These are phyloP conservation scores for Brachionus asplanchnoidis DNA, from an alignment of 1,140 invertebrate genomes.

Conservation along the genomic window DNA sequence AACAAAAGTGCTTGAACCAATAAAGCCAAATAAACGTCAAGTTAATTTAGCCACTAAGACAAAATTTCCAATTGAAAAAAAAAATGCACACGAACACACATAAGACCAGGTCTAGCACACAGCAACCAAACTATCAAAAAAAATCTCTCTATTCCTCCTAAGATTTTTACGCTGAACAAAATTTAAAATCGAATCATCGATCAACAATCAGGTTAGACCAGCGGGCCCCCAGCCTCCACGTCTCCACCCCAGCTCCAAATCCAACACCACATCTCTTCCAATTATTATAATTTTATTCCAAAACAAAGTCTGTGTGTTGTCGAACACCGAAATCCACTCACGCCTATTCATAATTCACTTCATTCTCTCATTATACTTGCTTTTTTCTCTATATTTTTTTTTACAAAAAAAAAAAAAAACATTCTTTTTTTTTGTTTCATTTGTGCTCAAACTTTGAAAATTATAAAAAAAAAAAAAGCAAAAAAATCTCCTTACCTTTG, in stretches of 20 bases:
- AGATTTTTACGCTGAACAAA: background rate
- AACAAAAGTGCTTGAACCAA: too few species aligned
- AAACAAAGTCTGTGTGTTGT: background rate
- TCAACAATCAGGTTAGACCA: background rate
- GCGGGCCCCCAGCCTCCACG: background rate
- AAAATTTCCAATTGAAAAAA: background rate
- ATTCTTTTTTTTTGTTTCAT: background rate
- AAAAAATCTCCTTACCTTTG: background rate
- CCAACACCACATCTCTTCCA: background rate
- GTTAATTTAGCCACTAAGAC: background rate
- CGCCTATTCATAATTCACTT: slow-evolving; percentile 32
- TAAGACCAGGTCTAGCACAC: background rate
- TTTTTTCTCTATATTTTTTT: background rate
- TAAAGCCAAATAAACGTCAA: background rate
- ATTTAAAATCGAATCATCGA: background rate
- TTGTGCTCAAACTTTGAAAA: background rate
- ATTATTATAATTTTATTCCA: background rate
- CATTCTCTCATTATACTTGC: slow-evolving; percentile 24
- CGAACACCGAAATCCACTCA: background rate
- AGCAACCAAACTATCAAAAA: background rate
- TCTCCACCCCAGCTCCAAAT: background rate
- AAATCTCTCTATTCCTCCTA: background rate
- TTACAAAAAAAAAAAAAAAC: background rate
- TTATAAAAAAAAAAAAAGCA: background rate
- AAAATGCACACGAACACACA: background rate